Base-by-base conservation (phyloP, 1,140 invertebrate genomes). In the Gonioctena quinquepunctata region DNA sequence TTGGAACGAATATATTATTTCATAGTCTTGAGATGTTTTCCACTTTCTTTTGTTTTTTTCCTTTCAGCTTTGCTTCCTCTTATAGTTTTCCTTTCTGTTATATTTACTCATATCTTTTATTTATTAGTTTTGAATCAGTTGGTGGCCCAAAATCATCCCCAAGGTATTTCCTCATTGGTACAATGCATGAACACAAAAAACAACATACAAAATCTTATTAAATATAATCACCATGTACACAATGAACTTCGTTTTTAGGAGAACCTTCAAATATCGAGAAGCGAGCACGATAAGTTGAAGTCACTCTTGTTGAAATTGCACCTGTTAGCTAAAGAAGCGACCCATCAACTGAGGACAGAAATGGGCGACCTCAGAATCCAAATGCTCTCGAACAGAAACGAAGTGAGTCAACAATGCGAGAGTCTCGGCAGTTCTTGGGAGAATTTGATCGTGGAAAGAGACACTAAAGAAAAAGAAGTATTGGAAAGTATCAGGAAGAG, bases 401-500 rank as follows among this genome's bases (percentile, higher is more conserved):
- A 81, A 33, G 76, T 90, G 2, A 80, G 81, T 2, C 82, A 85
- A 18, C 84, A 89, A 66, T 85, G 87, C 72, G 81, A 87, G 23
- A 83, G 87, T 27, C 77, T 92, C 22, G 82, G 83, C 69, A 83
- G 87, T 64, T 85, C 85, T 2, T 86, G 88, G 76, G 83, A 86
- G 19, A 81, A 87, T 59, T 85, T 86, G 42, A 87, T 86, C 21
- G 75, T 80, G 22, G 86, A 88, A 71, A 84, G 81, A 13, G 85
- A 88, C 50, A 75, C 84, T 3, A 84, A 85, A 56, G 84, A 90
- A 54, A 83, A 87, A 6, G 87, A 90, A 73, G 84, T 87, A 49
- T 84, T 88, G 3, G 87, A 89, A 60, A 85, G 87, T 67, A 70
- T 91, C 6, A 87, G 86, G 8, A 83, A 90, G 7, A 88, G 90